Conservation (phyloP, 2,888 invertebrate species). For the Rhagonycha fulva region DNA sequence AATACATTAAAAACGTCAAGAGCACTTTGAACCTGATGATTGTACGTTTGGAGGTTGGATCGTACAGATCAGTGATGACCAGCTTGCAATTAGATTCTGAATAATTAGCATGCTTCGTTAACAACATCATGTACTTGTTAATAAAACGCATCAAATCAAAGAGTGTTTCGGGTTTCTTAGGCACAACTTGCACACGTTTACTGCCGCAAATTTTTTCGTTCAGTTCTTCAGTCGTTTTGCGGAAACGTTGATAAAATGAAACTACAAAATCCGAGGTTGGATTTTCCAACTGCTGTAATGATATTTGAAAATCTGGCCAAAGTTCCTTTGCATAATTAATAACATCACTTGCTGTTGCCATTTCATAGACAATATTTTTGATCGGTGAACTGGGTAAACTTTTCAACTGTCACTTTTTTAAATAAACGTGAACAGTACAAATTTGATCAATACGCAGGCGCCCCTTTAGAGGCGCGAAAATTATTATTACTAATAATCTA, state of each 20-base stretch:
- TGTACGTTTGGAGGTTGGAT: constrained; percentile 8
- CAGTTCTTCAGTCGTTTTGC: not conserved
- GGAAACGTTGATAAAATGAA: not conserved
- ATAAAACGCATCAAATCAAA: constrained; percentile 2
- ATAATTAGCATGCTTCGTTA: not conserved
- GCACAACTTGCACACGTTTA: not conserved
- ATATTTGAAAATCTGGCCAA: constrained; percentile 8
- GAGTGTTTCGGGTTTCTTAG: not conserved
- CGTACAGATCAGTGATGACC: constrained; percentile 6
- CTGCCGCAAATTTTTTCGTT: not conserved
- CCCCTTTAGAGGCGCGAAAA: too few species aligned
- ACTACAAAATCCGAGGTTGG: constrained; percentile 7
- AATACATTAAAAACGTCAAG: not conserved
- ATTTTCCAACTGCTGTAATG: not conserved
- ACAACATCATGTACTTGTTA: constrained; percentile 1
- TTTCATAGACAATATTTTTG: not conserved
- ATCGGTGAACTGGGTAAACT: not conserved
- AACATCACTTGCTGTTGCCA: not conserved
- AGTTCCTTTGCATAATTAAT: not conserved
- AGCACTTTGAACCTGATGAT: not conserved
- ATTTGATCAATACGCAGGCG: too few species aligned
- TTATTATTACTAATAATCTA: too few species aligned
- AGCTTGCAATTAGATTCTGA: not conserved
- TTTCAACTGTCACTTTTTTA: too few species aligned
- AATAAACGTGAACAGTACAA: too few species aligned